Base-by-base conservation (phyloP, 2,113 vertebrate species). In the Hucho hucho region DNA sequence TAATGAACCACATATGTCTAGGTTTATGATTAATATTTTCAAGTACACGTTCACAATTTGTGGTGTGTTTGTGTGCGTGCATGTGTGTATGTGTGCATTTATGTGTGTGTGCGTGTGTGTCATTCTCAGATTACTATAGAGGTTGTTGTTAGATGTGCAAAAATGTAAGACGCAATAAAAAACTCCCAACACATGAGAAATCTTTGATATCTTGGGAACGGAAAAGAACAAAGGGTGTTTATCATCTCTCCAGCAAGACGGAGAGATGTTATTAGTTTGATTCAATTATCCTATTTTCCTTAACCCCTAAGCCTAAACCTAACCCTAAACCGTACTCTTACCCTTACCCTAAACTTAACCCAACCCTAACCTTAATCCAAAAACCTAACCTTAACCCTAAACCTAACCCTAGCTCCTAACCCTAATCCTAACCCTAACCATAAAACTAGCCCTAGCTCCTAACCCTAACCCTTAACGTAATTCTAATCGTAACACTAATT, bases 161-260 rank as follows among this genome's bases (percentile, higher is more conserved):
- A 11, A 79, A 70, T 65, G 20, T 73, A 75, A 74, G 81, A 81
- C 64, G 76, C 69, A 75, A 76, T 25, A 77, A 47, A 46, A 65
- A 66, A 53, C 25, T 18, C 49, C 70, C 29, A 72, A 81, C 70
- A 69, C 75, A 84, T 61, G 9, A 66, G 58, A 61, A 16, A 79
- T 43, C 64, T 83, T 72, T 83, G 82, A 76, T 58, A 58, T 66
- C 46, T 32, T 77, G 79, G 70, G 81, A 82, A 79, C 69, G 5
- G 14, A 70, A 69, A 53, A 64, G 73, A 82, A 81, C 71, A 83
- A 75, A 79, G 74, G 68, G 1, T 53, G 73, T 73, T 80, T 73
- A 66, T 25, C 26, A 66, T 22, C 46, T 75, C 63, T 49, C 29
- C 4, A 20, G 80, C 71, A 64, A 56, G 37, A 43, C 37, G 1